phyloP scores from a whole-genome alignment of 2,797 vertebrate genomes.

The Coracias cyanogaster region DNA sequence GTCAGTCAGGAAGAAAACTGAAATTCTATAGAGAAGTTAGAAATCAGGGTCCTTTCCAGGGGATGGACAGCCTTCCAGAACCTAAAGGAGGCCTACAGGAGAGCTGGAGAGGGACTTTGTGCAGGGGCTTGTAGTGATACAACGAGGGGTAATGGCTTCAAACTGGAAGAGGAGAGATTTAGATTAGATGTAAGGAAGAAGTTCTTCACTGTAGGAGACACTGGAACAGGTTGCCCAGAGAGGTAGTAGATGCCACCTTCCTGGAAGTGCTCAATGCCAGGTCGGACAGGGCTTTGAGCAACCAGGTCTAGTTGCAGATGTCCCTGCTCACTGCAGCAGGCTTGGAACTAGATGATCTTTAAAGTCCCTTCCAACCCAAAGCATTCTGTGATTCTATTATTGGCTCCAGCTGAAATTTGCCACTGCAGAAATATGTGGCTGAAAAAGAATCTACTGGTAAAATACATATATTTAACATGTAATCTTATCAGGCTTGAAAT shows the following conservation, averaged over 20 bases:
- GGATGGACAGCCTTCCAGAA: background rate
- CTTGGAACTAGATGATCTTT: background rate
- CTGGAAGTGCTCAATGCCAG: background rate
- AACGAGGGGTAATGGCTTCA: too few relatives aligned
- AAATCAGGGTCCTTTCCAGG: background rate
- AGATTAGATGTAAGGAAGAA: background rate
- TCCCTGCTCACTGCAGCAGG: background rate
- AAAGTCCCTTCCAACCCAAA: background rate
- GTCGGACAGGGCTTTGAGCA: background rate
- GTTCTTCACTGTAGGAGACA: background rate
- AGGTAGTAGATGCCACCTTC: background rate
- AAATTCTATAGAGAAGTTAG: background rate
- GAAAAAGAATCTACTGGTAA: background rate
- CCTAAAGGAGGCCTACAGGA: background rate
- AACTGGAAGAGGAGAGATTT: background rate
- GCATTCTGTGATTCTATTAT: too few relatives aligned
- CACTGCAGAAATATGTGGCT: background rate
- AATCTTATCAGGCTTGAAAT: background rate
- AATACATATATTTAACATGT: conserved; percentile 24
- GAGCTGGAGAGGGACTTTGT: too few relatives aligned
- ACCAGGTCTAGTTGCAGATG: background rate
- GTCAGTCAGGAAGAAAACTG: conserved; percentile 30
- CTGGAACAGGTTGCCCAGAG: background rate
- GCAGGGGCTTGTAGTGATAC: background rate
- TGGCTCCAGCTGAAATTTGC: background rate